Conservation (phyloP, 2,113 vertebrate species). For the Xyrauchen texanus region DNA sequence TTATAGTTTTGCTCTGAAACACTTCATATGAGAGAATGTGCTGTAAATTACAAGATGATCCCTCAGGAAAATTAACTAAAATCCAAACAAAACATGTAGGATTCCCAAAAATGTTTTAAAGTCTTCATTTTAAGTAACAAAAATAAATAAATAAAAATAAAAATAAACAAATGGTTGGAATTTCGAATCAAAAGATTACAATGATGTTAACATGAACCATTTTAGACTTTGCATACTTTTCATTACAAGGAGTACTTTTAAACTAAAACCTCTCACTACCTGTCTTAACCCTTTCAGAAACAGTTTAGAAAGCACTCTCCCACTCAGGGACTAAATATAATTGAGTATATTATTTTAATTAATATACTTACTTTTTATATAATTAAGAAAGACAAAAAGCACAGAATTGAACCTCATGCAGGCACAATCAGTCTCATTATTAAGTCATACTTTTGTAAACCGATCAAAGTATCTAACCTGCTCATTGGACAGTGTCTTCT, state of each 20-base stretch:
- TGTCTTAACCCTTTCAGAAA: constrained; percentile 82
- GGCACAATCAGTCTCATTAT: background rate
- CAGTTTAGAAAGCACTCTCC: constrained; percentile 63
- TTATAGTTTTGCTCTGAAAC: constrained; percentile 2
- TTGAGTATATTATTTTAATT: constrained; percentile 71
- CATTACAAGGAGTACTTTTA: constrained; percentile 76
- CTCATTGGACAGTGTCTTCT: constrained; percentile 86
- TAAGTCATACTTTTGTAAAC: background rate
- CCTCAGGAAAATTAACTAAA: constrained; percentile 38
- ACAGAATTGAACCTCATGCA: too few species aligned
- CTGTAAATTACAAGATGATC: constrained; percentile 31
- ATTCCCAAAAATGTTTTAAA: constrained; percentile 62
- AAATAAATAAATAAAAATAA: constrained; percentile 50
- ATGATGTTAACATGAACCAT: constrained; percentile 75
- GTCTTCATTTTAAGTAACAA: constrained; percentile 70
- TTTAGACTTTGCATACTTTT: constrained; percentile 60
- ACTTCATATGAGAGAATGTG: background rate
- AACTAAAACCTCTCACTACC: constrained; percentile 72
- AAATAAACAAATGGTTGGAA: constrained; percentile 63
- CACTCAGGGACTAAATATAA: constrained; percentile 53
- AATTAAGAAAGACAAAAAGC: constrained; percentile 54
- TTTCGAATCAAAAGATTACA: constrained; percentile 77
- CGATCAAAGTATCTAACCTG: constrained; percentile 78
- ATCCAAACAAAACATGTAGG: constrained; percentile 44
- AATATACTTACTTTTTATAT: constrained; percentile 70